Evolutionary conservation across 2,113 vertebrate genomes (phyloP).

Genomic region (Lophochroa leadbeateri): DNA sequence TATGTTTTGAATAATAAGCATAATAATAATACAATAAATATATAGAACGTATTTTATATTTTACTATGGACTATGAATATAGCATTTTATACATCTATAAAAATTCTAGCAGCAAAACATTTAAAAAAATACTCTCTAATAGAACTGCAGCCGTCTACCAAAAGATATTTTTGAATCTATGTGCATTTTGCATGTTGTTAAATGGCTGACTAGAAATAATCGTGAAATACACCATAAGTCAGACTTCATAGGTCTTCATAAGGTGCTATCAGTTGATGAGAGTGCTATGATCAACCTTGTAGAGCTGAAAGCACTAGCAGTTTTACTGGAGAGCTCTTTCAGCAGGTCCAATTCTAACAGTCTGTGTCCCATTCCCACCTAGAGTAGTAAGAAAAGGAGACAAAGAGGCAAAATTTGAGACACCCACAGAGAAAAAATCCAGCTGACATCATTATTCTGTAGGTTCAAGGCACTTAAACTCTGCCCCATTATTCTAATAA

Average conservation of each 20-base stretch:
- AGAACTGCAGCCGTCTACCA: neutral
- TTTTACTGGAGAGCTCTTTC: neutral
- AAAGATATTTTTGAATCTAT: neutral
- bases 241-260: neutral
- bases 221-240: neutral
- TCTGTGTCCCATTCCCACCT: neutral
- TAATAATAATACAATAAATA: neutral
- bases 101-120: neutral
- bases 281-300: rapidly evolving
- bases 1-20: neutral
- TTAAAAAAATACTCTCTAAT: neutral
- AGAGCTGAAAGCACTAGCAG: neutral
- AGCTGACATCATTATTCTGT: neutral
- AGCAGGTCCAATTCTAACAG: neutral
- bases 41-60: neutral
- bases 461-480: neutral
- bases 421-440: neutral
- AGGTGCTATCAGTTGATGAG: neutral
- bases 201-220: neutral
- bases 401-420: neutral
- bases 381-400: neutral
- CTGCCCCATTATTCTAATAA: neutral
- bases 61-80: neutral
- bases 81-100: neutral
- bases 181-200: neutral